Evolutionary conservation across 2,113 vertebrate genomes (phyloP).

Genomic region (Xyliphius kryptos): DNA sequence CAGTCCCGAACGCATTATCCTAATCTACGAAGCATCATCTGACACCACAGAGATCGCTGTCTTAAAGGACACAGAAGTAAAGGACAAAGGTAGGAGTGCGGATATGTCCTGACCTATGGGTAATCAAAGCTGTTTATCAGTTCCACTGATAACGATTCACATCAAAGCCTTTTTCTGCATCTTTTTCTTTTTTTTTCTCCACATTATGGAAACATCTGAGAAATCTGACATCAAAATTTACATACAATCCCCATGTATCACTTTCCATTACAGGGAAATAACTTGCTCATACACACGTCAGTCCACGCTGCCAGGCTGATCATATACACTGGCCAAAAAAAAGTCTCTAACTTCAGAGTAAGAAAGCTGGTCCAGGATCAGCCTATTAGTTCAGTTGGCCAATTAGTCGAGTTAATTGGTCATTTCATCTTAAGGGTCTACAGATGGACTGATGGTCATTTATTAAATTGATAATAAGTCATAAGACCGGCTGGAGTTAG

Average conservation of each 20-base stretch:
- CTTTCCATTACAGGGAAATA: constrained; percentile 5
- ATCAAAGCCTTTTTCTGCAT: not conserved
- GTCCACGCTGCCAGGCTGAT: constrained; percentile 17
- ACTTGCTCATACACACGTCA: not conserved
- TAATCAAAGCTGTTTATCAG: constrained; percentile 9
- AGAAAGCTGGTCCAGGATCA: constrained; percentile 6
- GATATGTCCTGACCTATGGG: constrained; percentile 28
- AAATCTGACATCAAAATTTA: constrained; percentile 2
- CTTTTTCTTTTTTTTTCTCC: not conserved
- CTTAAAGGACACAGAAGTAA: constrained; percentile 26
- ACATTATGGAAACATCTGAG: constrained; percentile 1
- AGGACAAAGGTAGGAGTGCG: constrained; percentile 30
- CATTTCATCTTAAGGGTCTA: too few species aligned
- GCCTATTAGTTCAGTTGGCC: not conserved
- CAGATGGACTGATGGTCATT: too few species aligned
- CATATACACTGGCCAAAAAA: not conserved
- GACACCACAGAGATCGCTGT: constrained; percentile 19
- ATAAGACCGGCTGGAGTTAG: too few species aligned
- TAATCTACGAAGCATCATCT: constrained; percentile 30
- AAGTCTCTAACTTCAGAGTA: too few species aligned
- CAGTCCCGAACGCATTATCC: constrained; percentile 31
- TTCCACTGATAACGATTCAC: constrained; percentile 25
- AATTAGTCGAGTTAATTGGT: too few species aligned
- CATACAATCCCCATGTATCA: constrained; percentile 12
- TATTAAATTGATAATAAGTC: too few species aligned